Base-by-base conservation (phyloP, 2,113 vertebrate genomes). In the Piprites chloris region DNA sequence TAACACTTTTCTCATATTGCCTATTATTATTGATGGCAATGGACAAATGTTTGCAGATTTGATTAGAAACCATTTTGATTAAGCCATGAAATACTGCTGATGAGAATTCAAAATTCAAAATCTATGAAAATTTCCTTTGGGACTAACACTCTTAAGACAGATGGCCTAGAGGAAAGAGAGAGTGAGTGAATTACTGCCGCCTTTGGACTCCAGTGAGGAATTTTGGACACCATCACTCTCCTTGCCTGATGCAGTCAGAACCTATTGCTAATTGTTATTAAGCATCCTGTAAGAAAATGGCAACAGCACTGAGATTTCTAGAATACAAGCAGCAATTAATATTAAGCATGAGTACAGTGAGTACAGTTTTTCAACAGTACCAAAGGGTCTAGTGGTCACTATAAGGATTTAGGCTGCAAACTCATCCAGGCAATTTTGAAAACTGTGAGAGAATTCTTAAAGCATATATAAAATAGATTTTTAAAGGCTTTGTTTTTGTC, bases 391-490 rank as follows among this genome's bases (percentile, higher is more conserved):
- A 49, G 28, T 9, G 37, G 32, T 63, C 69, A 65, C 10, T 49
- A 3, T 42, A 71, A 74, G 35, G 41, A 81, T 88, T 90, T 63
- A 68, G 53, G 9, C 44, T 82, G 37, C 21, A 84, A 76, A 87
- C 17, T 49, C 44, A 47, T 32, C 18, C 32, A 72, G 41, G 28
- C 52, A 72, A 82, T 84, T 94, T 85, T 85, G 53, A 87, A 85
- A 91, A 85, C 53, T 52, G 9, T 61, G 12, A 27, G 11, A 93
- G 47, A 90, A 92, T 50, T 92, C 66, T 89, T 61, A 53, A 14
- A 78, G 7, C 18, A 22, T 89, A 66, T 85, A 87, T 75, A 76
- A 75, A 95, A 91, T 35, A 71, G 46, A 85, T 90, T 94, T 95
- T 90, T 85, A 80, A 91, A 90, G 39, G 24, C 42, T 90, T 91